Evolutionary conservation across 1,140 invertebrate species (phyloP).

Genomic region (Trichonephila clavata): DNA sequence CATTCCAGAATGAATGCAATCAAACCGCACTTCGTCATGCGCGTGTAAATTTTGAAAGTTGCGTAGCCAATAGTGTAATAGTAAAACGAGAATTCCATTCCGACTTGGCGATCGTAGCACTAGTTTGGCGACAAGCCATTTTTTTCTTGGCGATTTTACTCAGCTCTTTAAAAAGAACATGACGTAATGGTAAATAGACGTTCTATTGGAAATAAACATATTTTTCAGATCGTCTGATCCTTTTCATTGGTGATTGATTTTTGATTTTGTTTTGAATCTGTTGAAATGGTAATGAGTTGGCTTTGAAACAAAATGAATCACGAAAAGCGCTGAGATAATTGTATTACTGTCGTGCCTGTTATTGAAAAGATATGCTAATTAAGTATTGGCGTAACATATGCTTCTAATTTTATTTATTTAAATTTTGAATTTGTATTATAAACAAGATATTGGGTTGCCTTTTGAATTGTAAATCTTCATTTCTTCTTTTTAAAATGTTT

Average conservation of each 20-base stretch:
- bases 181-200: background rate
- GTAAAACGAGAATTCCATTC: too few relatives aligned
- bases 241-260: background rate
- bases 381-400: background rate
- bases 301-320: background rate
- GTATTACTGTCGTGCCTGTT: background rate
- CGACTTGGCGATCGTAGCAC: background rate
- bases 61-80: background rate
- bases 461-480: background rate
- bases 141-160: background rate
- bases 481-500: background rate
- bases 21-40: slow-evolving; percentile 22
- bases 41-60: background rate
- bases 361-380: background rate
- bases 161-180: background rate
- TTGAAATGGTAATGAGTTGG: slow-evolving; percentile 29
- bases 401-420: background rate
- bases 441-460: too few relatives aligned
- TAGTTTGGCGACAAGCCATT: background rate
- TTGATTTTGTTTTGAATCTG: slow-evolving; percentile 1
- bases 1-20: slow-evolving; percentile 21
- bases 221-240: too few relatives aligned
- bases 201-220: too few relatives aligned
- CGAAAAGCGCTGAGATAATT: background rate
- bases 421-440: too few relatives aligned